Evolutionary conservation across 2,888 invertebrate species (phyloP), one percentile per base, ranked within the genome.

Genomic region (Tinea trinotella): DNA sequence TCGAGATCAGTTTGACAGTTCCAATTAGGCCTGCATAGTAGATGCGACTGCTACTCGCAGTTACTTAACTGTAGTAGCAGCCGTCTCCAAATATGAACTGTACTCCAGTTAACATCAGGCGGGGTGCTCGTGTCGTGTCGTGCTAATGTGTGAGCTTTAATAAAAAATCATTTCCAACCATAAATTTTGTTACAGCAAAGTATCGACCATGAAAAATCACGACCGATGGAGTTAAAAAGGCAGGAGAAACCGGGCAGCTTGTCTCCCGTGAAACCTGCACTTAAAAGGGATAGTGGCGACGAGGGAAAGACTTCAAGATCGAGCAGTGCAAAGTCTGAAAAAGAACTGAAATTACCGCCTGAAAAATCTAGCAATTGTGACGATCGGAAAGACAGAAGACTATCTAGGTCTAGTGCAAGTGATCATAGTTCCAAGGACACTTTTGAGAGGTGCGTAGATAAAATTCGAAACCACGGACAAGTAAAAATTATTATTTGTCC

Each of bases 161-260:
- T n/a, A n/a, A n/a, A n/a, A n/a, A n/a, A n/a, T n/a, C n/a, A n/a
- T n/a, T n/a, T n/a, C n/a, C n/a, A n/a, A 30, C n/a, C 30, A 30
- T 30, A 30, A 30, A 4, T 10, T 30, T 59, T 56, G 57, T 64
- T 63, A 3, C 65, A 81, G 79, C 58, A 61, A 64, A 59, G 57
- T 66, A 59, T 64, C 61, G 64, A 76, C 61, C 66, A 84, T 79
- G 81, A 71, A 65, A 63, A 59, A 59, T 60, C 64, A 64, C 57
- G 62, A 60, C 56, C 64, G 71, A 83, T 84, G 84, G 84, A 85
- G 82, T 67, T 85, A 77, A 85, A 83, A 66, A 79, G 75, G 62
- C 68, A 70, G 63, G 84, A 83, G 52, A 82, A 80, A 67, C 65
- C 80, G 62, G 81, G 81, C 74, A 84, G 71, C 63, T 62, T 80